Conservation (phyloP, 2,888 invertebrate species). For the Tachina fera region DNA sequence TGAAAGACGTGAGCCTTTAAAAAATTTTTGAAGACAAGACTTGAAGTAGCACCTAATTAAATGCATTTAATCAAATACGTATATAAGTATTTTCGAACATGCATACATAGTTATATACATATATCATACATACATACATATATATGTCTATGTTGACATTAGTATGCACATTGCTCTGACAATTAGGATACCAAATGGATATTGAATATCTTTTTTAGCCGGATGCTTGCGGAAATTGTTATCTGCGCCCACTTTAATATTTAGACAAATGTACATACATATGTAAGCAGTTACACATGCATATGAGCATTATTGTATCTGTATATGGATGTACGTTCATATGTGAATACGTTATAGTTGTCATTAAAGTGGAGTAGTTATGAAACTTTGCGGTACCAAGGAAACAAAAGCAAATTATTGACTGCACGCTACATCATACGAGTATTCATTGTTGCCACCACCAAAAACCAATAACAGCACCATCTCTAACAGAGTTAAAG, state of each 20-base stretch:
- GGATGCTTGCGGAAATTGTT: slow-evolving; percentile 65
- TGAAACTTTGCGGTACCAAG: slow-evolving; percentile 65
- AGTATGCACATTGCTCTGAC: background rate
- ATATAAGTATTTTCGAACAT: background rate
- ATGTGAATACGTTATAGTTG: slow-evolving; percentile 66
- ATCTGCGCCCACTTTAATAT: slow-evolving; percentile 62
- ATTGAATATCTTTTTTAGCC: slow-evolving; percentile 24
- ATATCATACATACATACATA: background rate
- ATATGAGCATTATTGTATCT: no score
- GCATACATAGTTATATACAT: background rate
- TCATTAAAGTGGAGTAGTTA: slow-evolving; percentile 75
- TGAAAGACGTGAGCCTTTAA: background rate
- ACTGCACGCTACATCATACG: slow-evolving; percentile 70
- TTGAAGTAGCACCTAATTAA: background rate
- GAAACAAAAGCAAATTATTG: slow-evolving; percentile 74
- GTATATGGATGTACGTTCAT: slow-evolving; percentile 21
- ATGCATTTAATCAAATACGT: background rate
- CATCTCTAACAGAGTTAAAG: slow-evolving; percentile 25
- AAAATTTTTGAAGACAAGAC: background rate
- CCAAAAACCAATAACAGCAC: slow-evolving; percentile 53
- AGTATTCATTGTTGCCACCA: slow-evolving; percentile 42
- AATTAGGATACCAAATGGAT: slow-evolving; percentile 15
- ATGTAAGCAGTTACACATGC: slow-evolving; percentile 42
- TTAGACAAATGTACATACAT: slow-evolving; percentile 39
- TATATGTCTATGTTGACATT: background rate